Base-by-base conservation (phyloP, 2,888 invertebrate species). In the Siphlonurus alternatus region DNA sequence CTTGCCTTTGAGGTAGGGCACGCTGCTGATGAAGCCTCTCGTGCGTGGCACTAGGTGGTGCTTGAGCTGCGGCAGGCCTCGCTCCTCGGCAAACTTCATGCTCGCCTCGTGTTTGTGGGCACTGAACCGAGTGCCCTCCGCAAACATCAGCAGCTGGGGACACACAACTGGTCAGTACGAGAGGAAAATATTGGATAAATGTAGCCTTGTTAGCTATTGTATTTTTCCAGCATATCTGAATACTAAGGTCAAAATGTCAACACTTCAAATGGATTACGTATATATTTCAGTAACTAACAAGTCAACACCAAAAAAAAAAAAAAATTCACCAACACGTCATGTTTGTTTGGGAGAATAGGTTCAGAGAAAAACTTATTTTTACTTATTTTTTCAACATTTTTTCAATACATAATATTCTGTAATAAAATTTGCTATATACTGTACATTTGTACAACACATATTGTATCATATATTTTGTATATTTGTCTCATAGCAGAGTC, bases 81-180 rank as follows among this genome's bases (percentile, higher is more conserved):
- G 89, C 70, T 92, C 87, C 71, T 81, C 81, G 0, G 95, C 93
- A 74, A 95, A 93, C 72, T 89, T 88, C 71, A 91, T 78, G 65
- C 94, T 93, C 1, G 88, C 88, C 75, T 87, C 85, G 72, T 93
- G 91, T 74, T 97, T 97, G 69, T 83, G 84, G 61, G 82, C 78
- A 0, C 95, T 95, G 72, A 93, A 95, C 63, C 96, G 81, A 0
- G 96, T 97, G 15, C 96, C 96, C 78, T 97, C 96, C 0, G 94
- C 91, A 72, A 92, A 95, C 67, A 96, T 75, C 63, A 95, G 76
- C 66, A 96, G 77, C 92, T 93, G 71, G 53, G 79, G 78, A 2
- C n/a, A n/a, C n/a, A n/a, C n/a, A n/a, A n/a, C 22, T 25, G 25
- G 23, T 19, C 24, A 38, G 22, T 10, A 22, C 18, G 22, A 25